phyloP scores from a whole-genome alignment of 2,113 vertebrate species.

The Sitta europaea region DNA sequence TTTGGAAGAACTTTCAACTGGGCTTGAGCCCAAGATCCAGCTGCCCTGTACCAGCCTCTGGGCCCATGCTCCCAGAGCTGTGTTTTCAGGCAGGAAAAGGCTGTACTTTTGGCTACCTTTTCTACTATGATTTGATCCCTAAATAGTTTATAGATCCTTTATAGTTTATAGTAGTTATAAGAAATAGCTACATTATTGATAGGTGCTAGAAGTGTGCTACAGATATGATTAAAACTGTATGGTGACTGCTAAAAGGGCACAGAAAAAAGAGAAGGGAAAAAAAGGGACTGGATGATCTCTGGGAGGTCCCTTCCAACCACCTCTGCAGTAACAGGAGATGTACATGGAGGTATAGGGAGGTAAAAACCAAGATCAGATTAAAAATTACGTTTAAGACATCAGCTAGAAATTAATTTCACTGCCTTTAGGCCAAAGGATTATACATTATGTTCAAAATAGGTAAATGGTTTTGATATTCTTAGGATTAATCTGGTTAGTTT shows the following conservation, averaged over 20 bases:
- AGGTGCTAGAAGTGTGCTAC: background rate
- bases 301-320: background rate
- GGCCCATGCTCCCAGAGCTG: background rate
- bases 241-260: background rate
- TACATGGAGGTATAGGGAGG: background rate
- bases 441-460: background rate
- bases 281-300: background rate
- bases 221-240: background rate
- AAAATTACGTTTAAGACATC: background rate
- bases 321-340: background rate
- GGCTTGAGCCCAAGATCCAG: background rate
- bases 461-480: background rate
- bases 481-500: background rate
- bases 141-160: conserved; percentile 24
- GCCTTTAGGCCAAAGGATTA: background rate
- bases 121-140: background rate
- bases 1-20: background rate
- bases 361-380: background rate
- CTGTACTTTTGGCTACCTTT: background rate
- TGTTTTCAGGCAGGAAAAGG: background rate
- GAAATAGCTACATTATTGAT: background rate
- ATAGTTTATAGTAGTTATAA: no score
- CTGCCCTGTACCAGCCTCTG: background rate
- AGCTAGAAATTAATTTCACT: background rate
- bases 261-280: background rate